phyloP scores from a whole-genome alignment of 2,113 vertebrate genomes.

The Columbina picui region DNA sequence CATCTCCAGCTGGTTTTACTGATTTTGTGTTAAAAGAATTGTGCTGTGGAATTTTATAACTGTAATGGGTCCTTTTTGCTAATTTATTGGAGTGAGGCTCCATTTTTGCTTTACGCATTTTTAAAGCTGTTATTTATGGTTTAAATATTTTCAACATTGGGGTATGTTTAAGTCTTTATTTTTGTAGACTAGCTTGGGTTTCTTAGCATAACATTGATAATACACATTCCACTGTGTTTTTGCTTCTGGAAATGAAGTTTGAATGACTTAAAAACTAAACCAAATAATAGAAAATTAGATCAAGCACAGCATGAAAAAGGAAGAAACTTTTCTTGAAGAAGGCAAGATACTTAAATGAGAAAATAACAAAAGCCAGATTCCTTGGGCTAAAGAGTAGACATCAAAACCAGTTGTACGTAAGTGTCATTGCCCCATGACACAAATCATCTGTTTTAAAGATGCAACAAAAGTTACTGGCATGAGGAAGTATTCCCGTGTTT shows the following conservation, averaged over 20 bases:
- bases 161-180: constrained; percentile 45
- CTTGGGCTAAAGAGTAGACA: neutral
- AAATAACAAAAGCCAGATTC: neutral
- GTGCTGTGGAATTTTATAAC: constrained; percentile 54
- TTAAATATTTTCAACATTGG: neutral
- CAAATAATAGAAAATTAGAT: constrained; percentile 38
- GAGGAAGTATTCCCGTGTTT: neutral
- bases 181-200: constrained; percentile 30
- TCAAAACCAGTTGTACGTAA: neutral
- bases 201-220: constrained; percentile 50
- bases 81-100: constrained; percentile 49
- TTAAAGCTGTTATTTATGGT: constrained; percentile 61
- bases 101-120: constrained; percentile 41
- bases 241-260: constrained; percentile 26
- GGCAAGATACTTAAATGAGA: neutral
- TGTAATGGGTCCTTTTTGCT: constrained; percentile 18
- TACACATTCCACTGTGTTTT: constrained; percentile 32
- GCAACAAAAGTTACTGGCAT: neutral
- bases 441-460: neutral
- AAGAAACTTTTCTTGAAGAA: constrained; percentile 12
- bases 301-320: neutral
- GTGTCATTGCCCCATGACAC: neutral
- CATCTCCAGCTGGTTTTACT: constrained; percentile 42
- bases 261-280: constrained; percentile 36
- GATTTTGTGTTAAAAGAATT: constrained; percentile 50